Percentiles rank a stretch among this genome's conserved stretches.
These are phyloP conservation scores for Pomacea canaliculata DNA, from an alignment of 2,888 invertebrate genomes.

Conservation along the genomic window DNA sequence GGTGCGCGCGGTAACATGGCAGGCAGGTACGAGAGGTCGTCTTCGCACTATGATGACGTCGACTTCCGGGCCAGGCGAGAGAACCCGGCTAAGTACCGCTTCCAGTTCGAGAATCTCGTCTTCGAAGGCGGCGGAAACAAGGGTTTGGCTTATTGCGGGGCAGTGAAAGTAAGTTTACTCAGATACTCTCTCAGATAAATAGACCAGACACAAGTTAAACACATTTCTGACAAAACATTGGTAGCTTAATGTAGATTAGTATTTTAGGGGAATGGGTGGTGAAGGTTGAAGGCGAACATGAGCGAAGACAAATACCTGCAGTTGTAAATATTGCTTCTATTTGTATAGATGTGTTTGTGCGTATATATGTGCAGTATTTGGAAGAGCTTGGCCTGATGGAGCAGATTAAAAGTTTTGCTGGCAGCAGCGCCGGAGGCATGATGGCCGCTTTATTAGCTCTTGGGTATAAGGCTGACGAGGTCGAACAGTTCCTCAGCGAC, in stretches of 20 bases:
- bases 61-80: slow-evolving; percentile 17
- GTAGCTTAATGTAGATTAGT: neutral
- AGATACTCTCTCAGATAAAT: too few relatives aligned
- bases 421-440: slow-evolving; percentile 63
- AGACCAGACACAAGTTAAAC: neutral
- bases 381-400: slow-evolving; percentile 51
- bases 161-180: slow-evolving; percentile 21
- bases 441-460: slow-evolving; percentile 56
- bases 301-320: neutral
- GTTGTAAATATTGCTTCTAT: neutral
- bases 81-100: slow-evolving; percentile 20
- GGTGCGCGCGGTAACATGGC: neutral
- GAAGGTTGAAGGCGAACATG: too few relatives aligned
- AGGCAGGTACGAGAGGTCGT: slow-evolving; percentile 13
- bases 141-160: slow-evolving; percentile 30
- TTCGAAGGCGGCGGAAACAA: slow-evolving; percentile 33
- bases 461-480: slow-evolving; percentile 53
- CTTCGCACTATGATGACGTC: slow-evolving; percentile 18
- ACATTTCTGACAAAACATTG: neutral
- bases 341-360: neutral
- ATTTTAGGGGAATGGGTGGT: neutral
- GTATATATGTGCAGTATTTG: slow-evolving; percentile 41
- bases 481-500: slow-evolving; percentile 53
- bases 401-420: slow-evolving; percentile 55
- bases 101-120: slow-evolving; percentile 28